These are phyloP conservation scores for Megaceryle torquata DNA, from an alignment of 2,113 vertebrate species.

Conservation along the genomic window DNA sequence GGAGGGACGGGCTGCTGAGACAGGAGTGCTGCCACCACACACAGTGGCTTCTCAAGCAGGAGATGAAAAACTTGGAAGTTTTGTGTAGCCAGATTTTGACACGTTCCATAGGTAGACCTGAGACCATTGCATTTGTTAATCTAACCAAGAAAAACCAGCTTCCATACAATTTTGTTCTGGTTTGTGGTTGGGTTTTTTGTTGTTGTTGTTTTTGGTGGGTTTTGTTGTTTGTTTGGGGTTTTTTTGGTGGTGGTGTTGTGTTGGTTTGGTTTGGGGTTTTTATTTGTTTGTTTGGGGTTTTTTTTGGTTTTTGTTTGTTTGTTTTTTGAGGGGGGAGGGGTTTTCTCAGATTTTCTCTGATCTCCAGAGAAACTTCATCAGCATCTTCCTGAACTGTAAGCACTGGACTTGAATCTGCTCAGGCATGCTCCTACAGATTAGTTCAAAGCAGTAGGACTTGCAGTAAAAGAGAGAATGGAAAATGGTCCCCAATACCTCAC, in stretches of 20 bases:
- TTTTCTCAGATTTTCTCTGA: background rate
- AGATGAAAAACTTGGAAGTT: background rate
- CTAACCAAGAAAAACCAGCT: background rate
- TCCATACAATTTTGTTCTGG: background rate
- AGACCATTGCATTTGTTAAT: background rate
- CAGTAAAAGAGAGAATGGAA: background rate
- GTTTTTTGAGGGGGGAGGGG: rapidly evolving
- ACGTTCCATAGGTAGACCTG: background rate
- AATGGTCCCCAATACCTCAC: background rate
- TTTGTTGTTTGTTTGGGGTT: too few species aligned
- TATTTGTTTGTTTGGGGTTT: rapidly evolving
- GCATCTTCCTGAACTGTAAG: background rate
- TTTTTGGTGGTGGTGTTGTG: too few species aligned
- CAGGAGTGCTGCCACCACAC: background rate
- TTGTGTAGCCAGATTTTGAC: background rate
- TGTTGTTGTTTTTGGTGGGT: too few species aligned
- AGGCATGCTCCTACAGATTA: rapidly evolving
- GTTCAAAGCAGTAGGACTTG: background rate
- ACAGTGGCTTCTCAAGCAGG: background rate
- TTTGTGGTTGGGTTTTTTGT: too few species aligned
- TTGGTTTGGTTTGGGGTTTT: too few species aligned
- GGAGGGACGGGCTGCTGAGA: background rate
- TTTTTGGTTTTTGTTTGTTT: too few species aligned
- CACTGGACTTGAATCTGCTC: background rate
- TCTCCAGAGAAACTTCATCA: background rate